phyloP scores from a whole-genome alignment of 2,113 vertebrate genomes.

The Boleophthalmus pectinirostris region DNA sequence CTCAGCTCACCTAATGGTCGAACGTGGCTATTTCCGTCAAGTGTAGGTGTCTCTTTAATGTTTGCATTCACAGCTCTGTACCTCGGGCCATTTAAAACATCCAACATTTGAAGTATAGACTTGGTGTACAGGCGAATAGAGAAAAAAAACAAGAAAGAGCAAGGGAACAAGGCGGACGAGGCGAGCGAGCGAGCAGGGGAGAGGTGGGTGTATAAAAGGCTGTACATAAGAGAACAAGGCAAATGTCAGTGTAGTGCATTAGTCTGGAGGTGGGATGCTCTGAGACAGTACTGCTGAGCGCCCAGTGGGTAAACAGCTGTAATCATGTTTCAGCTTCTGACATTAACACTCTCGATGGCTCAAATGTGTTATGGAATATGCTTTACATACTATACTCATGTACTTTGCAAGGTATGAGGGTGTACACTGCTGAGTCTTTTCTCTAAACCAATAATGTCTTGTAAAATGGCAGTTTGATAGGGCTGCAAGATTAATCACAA shows the following conservation, averaged over 20 bases:
- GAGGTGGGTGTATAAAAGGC: slow-evolving; percentile 62
- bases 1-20: slow-evolving; percentile 15
- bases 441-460: not conserved
- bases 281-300: slow-evolving; percentile 31
- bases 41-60: slow-evolving; percentile 60
- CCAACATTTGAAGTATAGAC: slow-evolving; percentile 51
- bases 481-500: too few species aligned
- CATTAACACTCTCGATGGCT: slow-evolving; percentile 41
- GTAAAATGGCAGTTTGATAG: not conserved
- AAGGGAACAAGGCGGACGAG: slow-evolving; percentile 37
- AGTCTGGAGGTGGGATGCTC: slow-evolving; percentile 62
- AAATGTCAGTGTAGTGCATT: slow-evolving; percentile 61
- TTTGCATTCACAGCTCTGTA: slow-evolving; percentile 40
- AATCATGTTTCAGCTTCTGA: slow-evolving; percentile 49
- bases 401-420: slow-evolving; percentile 13
- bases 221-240: slow-evolving; percentile 42
- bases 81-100: slow-evolving; percentile 54
- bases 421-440: not conserved
- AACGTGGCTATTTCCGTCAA: slow-evolving; percentile 35
- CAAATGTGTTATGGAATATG: slow-evolving; percentile 34
- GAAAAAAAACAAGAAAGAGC: slow-evolving; percentile 35
- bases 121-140: slow-evolving; percentile 12
- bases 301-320: slow-evolving; percentile 54
- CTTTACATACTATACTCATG: slow-evolving; percentile 33
- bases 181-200: slow-evolving; percentile 31